Conservation (phyloP, 2,113 vertebrate species). For the Myanophis thanlyinensis region DNA sequence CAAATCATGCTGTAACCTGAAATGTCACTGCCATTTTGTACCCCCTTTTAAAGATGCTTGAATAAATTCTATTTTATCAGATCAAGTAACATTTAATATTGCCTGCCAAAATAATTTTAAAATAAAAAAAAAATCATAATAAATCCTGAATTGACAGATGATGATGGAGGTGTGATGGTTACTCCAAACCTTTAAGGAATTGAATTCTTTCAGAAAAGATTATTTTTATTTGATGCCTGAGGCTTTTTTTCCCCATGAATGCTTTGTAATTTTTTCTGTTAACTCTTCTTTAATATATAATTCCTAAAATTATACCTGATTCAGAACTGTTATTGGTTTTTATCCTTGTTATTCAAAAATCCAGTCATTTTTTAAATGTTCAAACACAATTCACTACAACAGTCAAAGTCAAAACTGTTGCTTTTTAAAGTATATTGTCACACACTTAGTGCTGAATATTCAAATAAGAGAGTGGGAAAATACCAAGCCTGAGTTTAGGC, state of each 20-base stretch:
- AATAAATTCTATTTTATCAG: neutral
- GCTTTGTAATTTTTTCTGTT: neutral
- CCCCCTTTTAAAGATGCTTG: conserved; percentile 12
- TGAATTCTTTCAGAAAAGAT: neutral
- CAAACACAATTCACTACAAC: neutral
- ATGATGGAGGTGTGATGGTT: conserved; percentile 7
- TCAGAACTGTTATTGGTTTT: neutral
- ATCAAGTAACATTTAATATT: conserved; percentile 14
- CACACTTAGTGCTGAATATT: too few species aligned
- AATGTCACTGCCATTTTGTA: neutral
- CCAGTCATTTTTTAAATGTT: neutral
- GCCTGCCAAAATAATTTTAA: conserved; percentile 27
- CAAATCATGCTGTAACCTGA: conserved; percentile 17
- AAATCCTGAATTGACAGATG: conserved; percentile 14
- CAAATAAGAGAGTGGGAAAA: too few species aligned
- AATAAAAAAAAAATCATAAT: conserved; percentile 28
- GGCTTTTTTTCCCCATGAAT: neutral
- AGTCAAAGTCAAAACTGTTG: neutral
- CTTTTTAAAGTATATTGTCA: neutral
- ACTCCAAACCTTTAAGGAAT: conserved; percentile 21
- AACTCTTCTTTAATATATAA: neutral
- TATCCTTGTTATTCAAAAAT: neutral
- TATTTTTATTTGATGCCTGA: neutral
- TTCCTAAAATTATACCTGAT: neutral
- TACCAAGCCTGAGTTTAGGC: too few species aligned